phyloP scores from a whole-genome alignment of 2,113 vertebrate genomes.

The Rattus rattus region DNA sequence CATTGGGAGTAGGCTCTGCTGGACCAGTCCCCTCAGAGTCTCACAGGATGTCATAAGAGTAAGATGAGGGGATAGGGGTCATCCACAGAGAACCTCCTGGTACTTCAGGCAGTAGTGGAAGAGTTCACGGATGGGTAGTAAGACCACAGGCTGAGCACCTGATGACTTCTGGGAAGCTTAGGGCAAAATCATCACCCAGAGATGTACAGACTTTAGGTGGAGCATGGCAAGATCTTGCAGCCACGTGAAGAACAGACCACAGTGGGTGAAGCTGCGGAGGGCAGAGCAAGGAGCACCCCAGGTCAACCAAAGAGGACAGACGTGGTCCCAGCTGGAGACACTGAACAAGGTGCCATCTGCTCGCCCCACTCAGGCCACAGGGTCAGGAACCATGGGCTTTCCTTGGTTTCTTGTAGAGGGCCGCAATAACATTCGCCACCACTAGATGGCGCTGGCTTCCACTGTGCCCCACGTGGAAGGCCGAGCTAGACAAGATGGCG shows the following conservation, averaged over 20 bases:
- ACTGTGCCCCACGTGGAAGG: no score
- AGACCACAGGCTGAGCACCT: background rate
- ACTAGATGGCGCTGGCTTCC: no score
- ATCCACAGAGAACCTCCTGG: background rate
- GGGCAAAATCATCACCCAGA: background rate
- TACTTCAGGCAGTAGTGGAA: background rate
- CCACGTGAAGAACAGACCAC: background rate
- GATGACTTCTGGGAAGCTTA: background rate
- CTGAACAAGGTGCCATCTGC: background rate
- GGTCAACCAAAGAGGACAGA: background rate
- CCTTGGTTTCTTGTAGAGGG: no score
- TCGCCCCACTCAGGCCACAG: background rate
- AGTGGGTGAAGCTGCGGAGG: background rate
- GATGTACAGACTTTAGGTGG: no score
- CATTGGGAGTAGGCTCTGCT: background rate
- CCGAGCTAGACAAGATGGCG: no score
- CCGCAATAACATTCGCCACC: no score
- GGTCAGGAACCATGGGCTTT: no score
- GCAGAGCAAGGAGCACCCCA: background rate
- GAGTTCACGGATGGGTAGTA: background rate
- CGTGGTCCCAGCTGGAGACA: background rate
- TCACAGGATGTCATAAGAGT: background rate
- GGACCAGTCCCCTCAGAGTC: background rate
- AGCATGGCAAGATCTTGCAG: no score
- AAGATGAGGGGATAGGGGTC: background rate